Evolutionary conservation across 2,113 vertebrate genomes (phyloP), one percentile per base, ranked within the genome.

Genomic region (Aix galericulata): DNA sequence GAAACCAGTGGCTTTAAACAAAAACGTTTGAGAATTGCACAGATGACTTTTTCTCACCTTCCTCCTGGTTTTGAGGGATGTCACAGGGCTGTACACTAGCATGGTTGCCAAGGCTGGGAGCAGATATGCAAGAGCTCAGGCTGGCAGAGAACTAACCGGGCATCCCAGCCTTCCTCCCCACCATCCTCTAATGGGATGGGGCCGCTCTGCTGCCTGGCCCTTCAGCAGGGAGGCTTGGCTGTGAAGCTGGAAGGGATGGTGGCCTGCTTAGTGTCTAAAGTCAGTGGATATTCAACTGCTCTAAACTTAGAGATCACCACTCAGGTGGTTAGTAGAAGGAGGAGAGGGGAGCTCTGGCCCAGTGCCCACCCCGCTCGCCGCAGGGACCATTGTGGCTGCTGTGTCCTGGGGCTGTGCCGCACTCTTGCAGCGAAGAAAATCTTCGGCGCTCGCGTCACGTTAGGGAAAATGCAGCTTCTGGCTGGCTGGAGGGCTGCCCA

Each of bases 401-500:
- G 52, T 4, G 10, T 88, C 2, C 1, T 56, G 25, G 15, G 71
- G 44, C 82, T 74, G 42, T 12, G 50, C 20, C 12, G 46, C 13
- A 4, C 66, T 91, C 74, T 63, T 90, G 27, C 42, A 84, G 82
- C 91, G 82, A 95, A 91, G 66, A 60, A 79, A 73, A 63, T 66
- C 78, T 76, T 87, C 27, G 11, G 67, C 1, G 15, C 80, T 88
- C 0, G 0, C 80, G 64, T 96, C 88, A 91, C 89, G 10, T 34
- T 13, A 7, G 48, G 80, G 50, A 82, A 87, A 94, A 78, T 71
- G 42, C 52, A 94, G 96, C 89, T 97, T 89, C 93, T 96, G 2
- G 91, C 83, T 94, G 80, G 93, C 95, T 98, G 98, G 96, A 98
- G 94, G 72, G 85, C 75, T 98, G 97, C 97, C 97, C 68, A 2